Evolutionary conservation across 2,797 vertebrate genomes (phyloP), one percentile per base, ranked within the genome.

Genomic region (Dromococcyx pavoninus): DNA sequence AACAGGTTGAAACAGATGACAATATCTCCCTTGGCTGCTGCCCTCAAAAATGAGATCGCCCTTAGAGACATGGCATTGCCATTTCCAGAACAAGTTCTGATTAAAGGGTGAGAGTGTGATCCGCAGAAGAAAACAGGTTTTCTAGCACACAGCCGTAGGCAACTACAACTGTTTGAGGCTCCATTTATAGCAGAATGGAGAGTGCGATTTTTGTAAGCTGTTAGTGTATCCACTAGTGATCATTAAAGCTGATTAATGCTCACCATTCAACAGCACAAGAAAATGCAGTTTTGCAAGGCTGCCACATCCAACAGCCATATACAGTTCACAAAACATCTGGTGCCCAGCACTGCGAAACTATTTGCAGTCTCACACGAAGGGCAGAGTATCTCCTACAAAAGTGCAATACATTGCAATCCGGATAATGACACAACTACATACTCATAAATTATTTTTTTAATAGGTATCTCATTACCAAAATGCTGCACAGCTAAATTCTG

Each of bases 11-110:
- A 94, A 93, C 54, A 91, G 86, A 90, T 81, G 53, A 94, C 79
- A 91, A 95, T 50, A 81, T 69, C 58, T 79, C 94, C 76, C 51
- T 70, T 32, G 46, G 90, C 88, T 93, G 81, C 70, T 94, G 86
- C 62, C 71, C 70, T 94, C 74, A 80, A 77, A 95, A 94, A 88
- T 53, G 51, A 94, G 77, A 86, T 81, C 77, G 25, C 50, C 75
- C 79, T 89, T 39, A 81, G 95, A 95, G 89, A 92, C 73, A 33
- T 1, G 24, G 73, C 48, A 78, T 5, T 86, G 74, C 77, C 71
- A 70, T 84, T 94, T 91, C 70, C 91, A 87, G 86, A 95, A 82
- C 84, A 87, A 94, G 71, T 80, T 83, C 79, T 93, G 91, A 94
- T 95, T 93, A 96, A 95, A 94, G 88, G 76, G 39, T 69, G 51